Evolutionary conservation across 2,797 vertebrate genomes (phyloP).

Genomic region (Muraenolepis orangiensis): DNA sequence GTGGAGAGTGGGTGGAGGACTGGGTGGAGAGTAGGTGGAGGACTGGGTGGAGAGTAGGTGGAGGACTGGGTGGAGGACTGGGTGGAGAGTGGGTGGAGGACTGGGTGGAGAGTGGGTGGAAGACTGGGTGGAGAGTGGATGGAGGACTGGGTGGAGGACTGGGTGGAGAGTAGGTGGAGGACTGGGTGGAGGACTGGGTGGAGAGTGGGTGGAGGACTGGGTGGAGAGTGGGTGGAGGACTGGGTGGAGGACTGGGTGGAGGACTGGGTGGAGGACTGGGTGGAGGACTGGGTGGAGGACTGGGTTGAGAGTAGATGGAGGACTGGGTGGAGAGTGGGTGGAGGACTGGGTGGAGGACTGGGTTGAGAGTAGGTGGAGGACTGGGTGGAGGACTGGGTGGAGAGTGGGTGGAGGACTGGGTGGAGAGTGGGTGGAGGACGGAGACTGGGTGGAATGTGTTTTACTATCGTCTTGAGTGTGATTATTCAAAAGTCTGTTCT

Average conservation of each 20-base stretch:
- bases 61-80: no score
- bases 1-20: no score
- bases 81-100: background rate
- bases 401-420: no score
- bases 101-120: no score
- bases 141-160: background rate
- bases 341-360: background rate
- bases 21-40: background rate
- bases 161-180: background rate
- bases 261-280: background rate
- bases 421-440: background rate
- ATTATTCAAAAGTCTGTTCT: background rate
- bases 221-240: background rate
- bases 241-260: no score
- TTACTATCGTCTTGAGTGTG: background rate
- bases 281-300: no score
- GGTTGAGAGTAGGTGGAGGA: background rate
- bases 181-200: no score
- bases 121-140: background rate
- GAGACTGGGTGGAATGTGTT: no score
- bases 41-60: background rate
- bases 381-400: no score
- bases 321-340: no score
- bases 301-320: no score
- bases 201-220: no score